Base-by-base conservation (phyloP, 2,888 invertebrate genomes). In the Tillus elongatus region DNA sequence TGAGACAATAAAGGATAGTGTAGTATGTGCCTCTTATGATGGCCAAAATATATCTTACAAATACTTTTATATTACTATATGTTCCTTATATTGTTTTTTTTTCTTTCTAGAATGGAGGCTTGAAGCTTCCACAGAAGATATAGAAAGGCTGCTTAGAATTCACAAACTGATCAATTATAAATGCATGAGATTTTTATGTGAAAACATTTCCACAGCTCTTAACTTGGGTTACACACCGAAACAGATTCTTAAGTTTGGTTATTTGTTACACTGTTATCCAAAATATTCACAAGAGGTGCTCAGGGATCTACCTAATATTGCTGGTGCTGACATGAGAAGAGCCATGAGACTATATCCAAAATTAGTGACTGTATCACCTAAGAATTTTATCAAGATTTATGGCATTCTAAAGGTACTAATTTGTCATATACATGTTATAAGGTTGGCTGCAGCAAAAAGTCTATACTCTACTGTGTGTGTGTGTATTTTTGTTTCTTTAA, bases 311-410 rank as follows among this genome's bases (percentile, higher is more conserved):
- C 59, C 64, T 2, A 61, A 60, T 1, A 57, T 79, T 19, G 73
- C 70, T 34, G 77, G 74, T 0, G 50, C 72, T 2, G 69, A 76
- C 45, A 70, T 81, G 31, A 63, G 64, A 37, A 67, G 70, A 9
- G 70, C 71, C 16, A 67, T 79, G 19, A 65, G 58, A 49, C 57
- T 56, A 12, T 70, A 73, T 49, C 84, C 83, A 8, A 77, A 75
- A 44, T 70, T 84, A 44, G 58, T 80, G 33, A 76, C 73, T 63
- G 71, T 74, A 35, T 67, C 73, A 33, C 71, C 73, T 40, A 69
- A 70, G 40, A 61, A 74, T 11, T 54, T 81, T 13, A 44, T 70
- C 28, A 64, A 70, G 56, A 75, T 75, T 13, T 67, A 74, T 39
- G 57, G 71, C 30, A 63, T 75, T 42, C 63, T 83, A 4, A 68